Percentiles rank a stretch among this genome's conserved stretches.
Evolutionary conservation across 2,888 invertebrate genomes (phyloP).

Genomic region (Tricholauxania praeusta): DNA sequence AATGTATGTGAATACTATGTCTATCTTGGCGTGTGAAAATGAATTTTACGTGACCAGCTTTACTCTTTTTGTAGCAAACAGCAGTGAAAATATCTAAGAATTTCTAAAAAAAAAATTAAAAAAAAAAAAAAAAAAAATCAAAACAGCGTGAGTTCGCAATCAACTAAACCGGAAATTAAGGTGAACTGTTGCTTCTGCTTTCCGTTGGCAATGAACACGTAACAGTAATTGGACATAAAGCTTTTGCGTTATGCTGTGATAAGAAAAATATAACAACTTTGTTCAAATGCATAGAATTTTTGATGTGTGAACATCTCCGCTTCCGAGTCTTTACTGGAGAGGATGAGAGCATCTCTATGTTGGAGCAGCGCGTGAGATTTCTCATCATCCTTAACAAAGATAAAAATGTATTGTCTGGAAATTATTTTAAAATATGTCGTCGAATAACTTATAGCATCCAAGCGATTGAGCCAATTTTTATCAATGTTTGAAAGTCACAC

Average conservation of each 20-base stretch:
- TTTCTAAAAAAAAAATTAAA: constrained; percentile 1
- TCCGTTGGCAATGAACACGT: constrained; percentile 45
- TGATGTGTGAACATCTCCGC: too few species aligned
- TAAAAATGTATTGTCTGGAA: too few species aligned
- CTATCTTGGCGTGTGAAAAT: constrained; percentile 35
- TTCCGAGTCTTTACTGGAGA: too few species aligned
- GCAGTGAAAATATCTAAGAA: constrained; percentile 21
- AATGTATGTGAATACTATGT: background rate
- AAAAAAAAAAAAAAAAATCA: constrained; percentile 1
- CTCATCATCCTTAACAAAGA: too few species aligned
- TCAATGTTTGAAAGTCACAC: too few species aligned
- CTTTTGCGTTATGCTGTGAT: background rate
- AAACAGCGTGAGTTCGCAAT: constrained; percentile 37
- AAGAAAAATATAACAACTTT: too few species aligned
- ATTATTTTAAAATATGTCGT: too few species aligned
- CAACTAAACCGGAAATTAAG: constrained; percentile 48
- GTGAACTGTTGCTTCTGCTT: constrained; percentile 46
- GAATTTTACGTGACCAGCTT: constrained; percentile 44
- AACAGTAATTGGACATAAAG: constrained; percentile 41
- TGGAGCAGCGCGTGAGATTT: too few species aligned
- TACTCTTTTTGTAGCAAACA: constrained; percentile 12
- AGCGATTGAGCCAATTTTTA: too few species aligned
- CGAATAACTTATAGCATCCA: too few species aligned
- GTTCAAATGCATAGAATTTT: too few species aligned
- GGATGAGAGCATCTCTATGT: too few species aligned